Evolutionary conservation across 1,140 invertebrate species (phyloP).

Genomic region (Sycobia sp.): DNA sequence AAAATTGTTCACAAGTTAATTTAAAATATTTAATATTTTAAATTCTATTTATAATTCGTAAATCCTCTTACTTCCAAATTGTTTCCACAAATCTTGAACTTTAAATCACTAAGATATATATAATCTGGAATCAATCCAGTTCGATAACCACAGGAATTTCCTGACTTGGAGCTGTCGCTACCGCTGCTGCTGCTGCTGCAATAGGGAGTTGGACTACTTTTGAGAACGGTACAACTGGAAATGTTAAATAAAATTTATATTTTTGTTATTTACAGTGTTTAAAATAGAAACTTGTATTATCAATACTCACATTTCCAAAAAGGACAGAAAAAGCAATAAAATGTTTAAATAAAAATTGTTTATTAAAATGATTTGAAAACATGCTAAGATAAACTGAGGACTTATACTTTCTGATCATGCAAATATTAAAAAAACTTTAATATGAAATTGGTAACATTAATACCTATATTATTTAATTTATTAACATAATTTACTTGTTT

Average conservation of each 20-base stretch:
- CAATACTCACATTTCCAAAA: constrained; percentile 12
- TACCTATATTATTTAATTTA: too few relatives aligned
- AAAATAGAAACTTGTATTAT: too few relatives aligned
- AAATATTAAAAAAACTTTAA: too few relatives aligned
- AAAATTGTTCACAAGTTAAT: too few relatives aligned
- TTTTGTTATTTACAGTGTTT: not conserved
- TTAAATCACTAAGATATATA: constrained; percentile 45
- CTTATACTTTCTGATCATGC: too few relatives aligned
- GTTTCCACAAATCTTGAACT: constrained; percentile 43
- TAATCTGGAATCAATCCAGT: constrained; percentile 49
- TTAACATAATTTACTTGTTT: too few relatives aligned
- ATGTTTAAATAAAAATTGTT: too few relatives aligned
- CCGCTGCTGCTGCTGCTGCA: constrained; percentile 12
- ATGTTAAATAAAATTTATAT: constrained; percentile 1
- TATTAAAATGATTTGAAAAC: not conserved
- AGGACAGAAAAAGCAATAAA: not conserved
- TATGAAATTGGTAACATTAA: too few relatives aligned
- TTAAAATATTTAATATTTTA: too few relatives aligned
- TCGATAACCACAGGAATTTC: constrained; percentile 42
- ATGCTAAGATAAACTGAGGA: too few relatives aligned
- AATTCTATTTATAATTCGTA: too few relatives aligned
- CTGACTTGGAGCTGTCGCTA: constrained; percentile 17
- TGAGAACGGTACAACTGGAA: constrained; percentile 24
- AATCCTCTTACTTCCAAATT: constrained; percentile 46
- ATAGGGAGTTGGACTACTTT: constrained; percentile 31